Evolutionary conservation across 92 coral and sea anemone genomes (phyloP).

Genomic region (Muricea muricata): DNA sequence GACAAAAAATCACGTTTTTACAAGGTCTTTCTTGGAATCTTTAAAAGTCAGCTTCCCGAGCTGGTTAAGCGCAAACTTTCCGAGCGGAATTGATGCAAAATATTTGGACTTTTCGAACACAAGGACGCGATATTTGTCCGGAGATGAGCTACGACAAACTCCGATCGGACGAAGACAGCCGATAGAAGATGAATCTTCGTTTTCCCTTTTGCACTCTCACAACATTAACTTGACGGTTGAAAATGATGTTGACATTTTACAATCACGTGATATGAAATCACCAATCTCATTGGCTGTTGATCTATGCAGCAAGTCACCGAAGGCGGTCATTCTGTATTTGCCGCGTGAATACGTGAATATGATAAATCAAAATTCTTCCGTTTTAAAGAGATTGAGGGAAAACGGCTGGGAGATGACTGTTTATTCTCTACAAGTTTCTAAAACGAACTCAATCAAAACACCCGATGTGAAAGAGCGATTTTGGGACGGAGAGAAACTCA

Average conservation of each 20-base stretch:
- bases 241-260: constrained; percentile 39
- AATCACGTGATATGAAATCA: constrained; percentile 37
- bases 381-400: constrained; percentile 2
- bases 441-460: background rate
- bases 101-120: constrained; percentile 39
- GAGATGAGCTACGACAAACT: constrained; percentile 45
- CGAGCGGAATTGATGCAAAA: constrained; percentile 3
- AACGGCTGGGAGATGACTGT: constrained; percentile 25
- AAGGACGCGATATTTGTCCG: constrained; percentile 64
- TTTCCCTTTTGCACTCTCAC: constrained; percentile 63
- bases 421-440: constrained; percentile 34
- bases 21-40: constrained; percentile 61
- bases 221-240: constrained; percentile 56
- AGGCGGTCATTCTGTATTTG: constrained; percentile 17
- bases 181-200: constrained; percentile 46
- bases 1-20: constrained; percentile 3
- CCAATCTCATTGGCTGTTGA: constrained; percentile 65
- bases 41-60: constrained; percentile 63
- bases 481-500: constrained; percentile 21
- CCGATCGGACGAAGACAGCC: constrained; percentile 53
- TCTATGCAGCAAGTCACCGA: constrained; percentile 57
- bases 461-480: background rate
- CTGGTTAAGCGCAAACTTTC: constrained; percentile 63
- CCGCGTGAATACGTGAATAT: background rate
- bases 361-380: background rate